A percentile compares a stretch with the other conserved stretches of the same genome.
phyloP scores from a whole-genome alignment of 2,797 vertebrate species.

The Microhierax caerulescens region DNA sequence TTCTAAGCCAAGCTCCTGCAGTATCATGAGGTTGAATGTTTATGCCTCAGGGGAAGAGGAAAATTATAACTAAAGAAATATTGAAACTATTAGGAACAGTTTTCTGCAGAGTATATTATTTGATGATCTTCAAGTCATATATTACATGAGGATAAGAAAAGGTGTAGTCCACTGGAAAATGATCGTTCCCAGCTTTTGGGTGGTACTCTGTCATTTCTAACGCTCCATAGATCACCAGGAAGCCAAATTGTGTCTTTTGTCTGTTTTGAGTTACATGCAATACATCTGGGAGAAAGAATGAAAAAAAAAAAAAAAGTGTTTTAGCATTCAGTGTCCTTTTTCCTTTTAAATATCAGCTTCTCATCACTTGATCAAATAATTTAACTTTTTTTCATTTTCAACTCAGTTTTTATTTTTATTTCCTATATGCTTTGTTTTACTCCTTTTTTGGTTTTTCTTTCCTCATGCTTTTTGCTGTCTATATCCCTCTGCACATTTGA shows the following conservation, averaged over 20 bases:
- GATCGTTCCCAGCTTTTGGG: neutral
- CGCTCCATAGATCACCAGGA: neutral
- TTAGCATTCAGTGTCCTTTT: neutral
- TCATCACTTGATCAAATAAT: neutral
- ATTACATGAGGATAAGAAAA: neutral
- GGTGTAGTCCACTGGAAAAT: neutral
- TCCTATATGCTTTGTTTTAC: neutral
- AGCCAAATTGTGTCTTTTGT: neutral
- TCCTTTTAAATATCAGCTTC: neutral
- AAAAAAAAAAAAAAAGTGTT: neutral
- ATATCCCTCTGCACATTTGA: too few species aligned
- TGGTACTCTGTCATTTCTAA: neutral
- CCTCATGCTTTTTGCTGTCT: neutral
- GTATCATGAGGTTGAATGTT: slow-evolving; percentile 37
- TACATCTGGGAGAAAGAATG: neutral
- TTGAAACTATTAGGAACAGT: slow-evolving; percentile 39
- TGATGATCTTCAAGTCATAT: neutral
- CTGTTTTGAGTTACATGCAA: neutral
- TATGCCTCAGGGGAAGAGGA: slow-evolving; percentile 48
- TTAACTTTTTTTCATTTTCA: neutral
- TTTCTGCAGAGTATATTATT: neutral
- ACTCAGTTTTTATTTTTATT: neutral
- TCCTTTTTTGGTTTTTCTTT: neutral
- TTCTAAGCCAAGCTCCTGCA: slow-evolving; percentile 3
- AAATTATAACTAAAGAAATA: slow-evolving; percentile 47